A percentile compares a stretch with the other conserved stretches of the same genome.
Conservation (phyloP, 92 coral and sea anemone species). For the Epizoanthus scotinus region DNA sequence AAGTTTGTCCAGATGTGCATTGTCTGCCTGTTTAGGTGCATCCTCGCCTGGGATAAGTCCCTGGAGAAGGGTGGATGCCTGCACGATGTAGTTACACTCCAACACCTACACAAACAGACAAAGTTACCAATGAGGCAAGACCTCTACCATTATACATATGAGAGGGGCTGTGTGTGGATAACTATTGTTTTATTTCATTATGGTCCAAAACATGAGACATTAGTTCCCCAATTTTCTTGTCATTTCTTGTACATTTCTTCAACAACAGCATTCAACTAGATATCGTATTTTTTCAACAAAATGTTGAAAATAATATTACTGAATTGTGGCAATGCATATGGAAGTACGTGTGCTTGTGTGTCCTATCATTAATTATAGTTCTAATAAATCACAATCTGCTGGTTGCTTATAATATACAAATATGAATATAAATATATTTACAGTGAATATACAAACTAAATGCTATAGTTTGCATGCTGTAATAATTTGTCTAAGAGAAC, state of each 20-base stretch:
- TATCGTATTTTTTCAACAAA: no score
- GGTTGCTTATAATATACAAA: no score
- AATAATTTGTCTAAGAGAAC: no score
- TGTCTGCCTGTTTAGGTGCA: slow-evolving; percentile 93
- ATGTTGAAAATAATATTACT: no score
- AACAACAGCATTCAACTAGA: no score
- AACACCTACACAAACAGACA: slow-evolving; percentile 57
- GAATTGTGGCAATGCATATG: no score
- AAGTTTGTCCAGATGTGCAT: slow-evolving; percentile 82
- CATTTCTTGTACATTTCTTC: neutral
- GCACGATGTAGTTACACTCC: slow-evolving; percentile 98
- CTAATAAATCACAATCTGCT: no score
- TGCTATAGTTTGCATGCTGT: no score
- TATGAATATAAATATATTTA: no score
- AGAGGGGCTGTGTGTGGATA: neutral
- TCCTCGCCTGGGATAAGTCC: slow-evolving; percentile 98
- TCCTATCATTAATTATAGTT: no score
- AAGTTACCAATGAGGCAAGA: neutral
- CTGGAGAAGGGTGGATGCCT: slow-evolving; percentile 88
- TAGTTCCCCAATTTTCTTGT: neutral
- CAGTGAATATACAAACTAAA: no score
- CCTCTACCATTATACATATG: neutral
- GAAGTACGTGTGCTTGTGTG: no score
- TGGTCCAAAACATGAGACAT: neutral
- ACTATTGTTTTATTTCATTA: neutral